Conservation (phyloP, 2,888 invertebrate genomes). For the Chaetogeoica ovagalla region DNA sequence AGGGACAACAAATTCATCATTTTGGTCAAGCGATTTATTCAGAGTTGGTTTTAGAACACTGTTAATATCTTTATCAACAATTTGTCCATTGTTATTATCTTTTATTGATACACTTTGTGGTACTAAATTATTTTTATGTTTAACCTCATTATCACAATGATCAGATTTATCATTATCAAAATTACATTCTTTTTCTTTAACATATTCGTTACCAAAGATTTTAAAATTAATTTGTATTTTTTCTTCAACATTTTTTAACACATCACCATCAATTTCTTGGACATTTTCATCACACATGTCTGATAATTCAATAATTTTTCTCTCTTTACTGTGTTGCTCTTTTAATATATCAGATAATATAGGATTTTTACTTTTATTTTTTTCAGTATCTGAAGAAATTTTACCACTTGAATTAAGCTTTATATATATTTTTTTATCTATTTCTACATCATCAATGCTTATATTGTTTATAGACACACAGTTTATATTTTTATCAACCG, state of each 20-base stretch:
- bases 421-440: background rate
- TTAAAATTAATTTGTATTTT: background rate
- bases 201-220: background rate
- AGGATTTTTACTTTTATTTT: background rate
- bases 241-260: background rate
- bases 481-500: conserved; percentile 11
- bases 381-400: background rate
- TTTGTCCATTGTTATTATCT: background rate
- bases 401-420: background rate
- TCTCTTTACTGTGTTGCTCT: background rate
- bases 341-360: background rate
- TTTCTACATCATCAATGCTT: background rate
- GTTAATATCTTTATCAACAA: background rate
- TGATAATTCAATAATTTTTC: background rate
- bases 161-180: background rate
- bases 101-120: background rate
- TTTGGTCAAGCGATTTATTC: background rate
- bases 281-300: background rate
- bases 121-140: background rate
- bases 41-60: background rate
- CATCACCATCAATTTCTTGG: background rate
- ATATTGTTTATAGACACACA: background rate
- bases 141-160: background rate
- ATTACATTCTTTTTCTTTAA: background rate
- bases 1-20: background rate